Conservation (phyloP, 2,888 invertebrate species). For the Drosophila picticornis region DNA sequence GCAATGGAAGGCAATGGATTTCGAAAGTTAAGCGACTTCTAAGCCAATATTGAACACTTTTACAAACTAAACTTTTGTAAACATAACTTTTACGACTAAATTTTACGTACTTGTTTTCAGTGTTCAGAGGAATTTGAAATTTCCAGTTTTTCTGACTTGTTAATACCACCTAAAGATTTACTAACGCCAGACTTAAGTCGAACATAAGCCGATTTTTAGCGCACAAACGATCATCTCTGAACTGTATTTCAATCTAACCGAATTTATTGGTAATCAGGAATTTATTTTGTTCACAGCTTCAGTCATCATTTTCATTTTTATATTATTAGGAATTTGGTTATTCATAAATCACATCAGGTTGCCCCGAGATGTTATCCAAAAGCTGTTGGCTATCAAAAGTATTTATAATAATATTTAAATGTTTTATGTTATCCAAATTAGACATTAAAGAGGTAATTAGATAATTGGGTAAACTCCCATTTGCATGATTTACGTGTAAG, state of each 20-base stretch:
- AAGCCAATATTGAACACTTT: slow-evolving; percentile 3
- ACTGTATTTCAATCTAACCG: background rate
- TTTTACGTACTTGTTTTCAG: too few species aligned
- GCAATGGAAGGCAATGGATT: background rate
- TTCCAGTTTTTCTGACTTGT: background rate
- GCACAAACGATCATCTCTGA: background rate
- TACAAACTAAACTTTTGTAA: background rate
- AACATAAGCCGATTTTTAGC: background rate
- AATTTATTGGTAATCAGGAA: background rate
- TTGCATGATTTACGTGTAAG: slow-evolving; percentile 26
- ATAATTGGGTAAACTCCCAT: slow-evolving; percentile 45
- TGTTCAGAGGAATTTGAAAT: background rate
- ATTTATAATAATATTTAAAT: slow-evolving; percentile 26
- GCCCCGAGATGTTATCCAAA: background rate
- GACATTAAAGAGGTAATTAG: slow-evolving; percentile 55
- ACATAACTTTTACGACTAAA: background rate
- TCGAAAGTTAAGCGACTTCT: background rate
- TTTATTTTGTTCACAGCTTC: background rate
- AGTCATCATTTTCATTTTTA: background rate
- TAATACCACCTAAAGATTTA: background rate
- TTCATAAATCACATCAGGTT: slow-evolving; percentile 36
- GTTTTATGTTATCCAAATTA: slow-evolving; percentile 10
- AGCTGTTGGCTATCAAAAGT: slow-evolving; percentile 5
- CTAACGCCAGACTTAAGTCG: background rate
- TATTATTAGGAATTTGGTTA: background rate